These are phyloP conservation scores for Pandemis cinnamomeana DNA, from an alignment of 2,888 invertebrate genomes.

Conservation along the genomic window DNA sequence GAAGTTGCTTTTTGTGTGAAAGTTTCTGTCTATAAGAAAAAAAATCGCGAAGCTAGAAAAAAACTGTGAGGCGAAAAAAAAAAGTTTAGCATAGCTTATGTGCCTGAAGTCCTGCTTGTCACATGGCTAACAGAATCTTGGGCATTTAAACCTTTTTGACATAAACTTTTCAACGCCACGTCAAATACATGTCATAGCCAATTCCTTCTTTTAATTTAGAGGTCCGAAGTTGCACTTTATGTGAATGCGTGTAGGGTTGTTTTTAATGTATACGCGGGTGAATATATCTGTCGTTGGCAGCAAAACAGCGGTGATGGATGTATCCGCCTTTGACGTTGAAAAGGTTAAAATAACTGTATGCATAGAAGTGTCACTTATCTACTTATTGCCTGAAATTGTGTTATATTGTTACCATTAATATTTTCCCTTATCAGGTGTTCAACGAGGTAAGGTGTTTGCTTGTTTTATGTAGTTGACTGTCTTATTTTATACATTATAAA, in stretches of 20 bases:
- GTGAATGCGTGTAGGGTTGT: background rate
- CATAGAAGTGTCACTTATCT: conserved; percentile 6
- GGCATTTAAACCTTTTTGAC: background rate
- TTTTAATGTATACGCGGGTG: background rate
- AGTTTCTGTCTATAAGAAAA: background rate
- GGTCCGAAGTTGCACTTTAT: background rate
- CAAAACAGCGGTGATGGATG: background rate
- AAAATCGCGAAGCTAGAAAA: background rate
- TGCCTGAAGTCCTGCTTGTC: conserved; percentile 27
- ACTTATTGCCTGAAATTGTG: conserved; percentile 33
- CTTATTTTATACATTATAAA: conserved; percentile 54
- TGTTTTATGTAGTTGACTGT: conserved; percentile 65
- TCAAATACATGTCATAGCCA: background rate
- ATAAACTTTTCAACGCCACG: conserved; percentile 7
- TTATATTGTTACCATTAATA: conserved; percentile 48
- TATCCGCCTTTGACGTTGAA: conserved; percentile 1
- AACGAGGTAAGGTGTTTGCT: conserved; percentile 77
- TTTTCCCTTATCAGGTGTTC: conserved; percentile 76
- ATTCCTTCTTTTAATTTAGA: background rate
- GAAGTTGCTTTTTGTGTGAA: background rate
- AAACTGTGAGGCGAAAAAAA: background rate
- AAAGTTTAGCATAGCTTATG: conserved; percentile 4
- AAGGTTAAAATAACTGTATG: background rate
- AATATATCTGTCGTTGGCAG: background rate
- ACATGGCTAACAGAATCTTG: conserved; percentile 26